Conservation (phyloP, 2,797 vertebrate species). For the Acanthurus leucopareius region DNA sequence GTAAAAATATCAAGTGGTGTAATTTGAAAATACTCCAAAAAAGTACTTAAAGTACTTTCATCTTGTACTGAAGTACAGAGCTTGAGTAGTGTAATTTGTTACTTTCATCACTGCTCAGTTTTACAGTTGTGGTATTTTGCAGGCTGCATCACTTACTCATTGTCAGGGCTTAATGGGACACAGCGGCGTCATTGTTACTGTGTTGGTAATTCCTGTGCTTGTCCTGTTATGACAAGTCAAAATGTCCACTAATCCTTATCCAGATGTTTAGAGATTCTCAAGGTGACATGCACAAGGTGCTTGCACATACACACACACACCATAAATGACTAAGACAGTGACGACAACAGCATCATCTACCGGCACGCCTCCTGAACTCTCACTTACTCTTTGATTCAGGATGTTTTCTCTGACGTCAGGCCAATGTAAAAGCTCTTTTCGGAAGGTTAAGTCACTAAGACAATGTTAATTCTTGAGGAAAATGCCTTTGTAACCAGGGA, state of each 20-base stretch:
- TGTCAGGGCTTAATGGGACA: background rate
- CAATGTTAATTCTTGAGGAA: conserved; percentile 73
- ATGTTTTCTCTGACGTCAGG: conserved; percentile 80
- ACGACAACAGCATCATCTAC: conserved; percentile 52
- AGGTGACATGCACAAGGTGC: background rate
- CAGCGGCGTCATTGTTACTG: background rate
- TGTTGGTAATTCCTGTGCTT: background rate
- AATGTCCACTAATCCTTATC: background rate
- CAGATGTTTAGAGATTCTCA: conserved; percentile 26
- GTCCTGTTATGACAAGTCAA: too few species aligned
- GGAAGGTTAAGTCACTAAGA: conserved; percentile 65
- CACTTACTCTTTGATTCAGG: conserved; percentile 62
- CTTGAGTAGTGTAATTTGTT: background rate
- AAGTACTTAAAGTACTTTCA: background rate
- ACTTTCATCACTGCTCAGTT: background rate
- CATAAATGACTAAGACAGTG: conserved; percentile 38
- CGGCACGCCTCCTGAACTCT: conserved; percentile 51
- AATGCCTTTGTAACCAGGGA: conserved; percentile 72
- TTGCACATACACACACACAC: background rate
- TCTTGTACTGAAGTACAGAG: background rate
- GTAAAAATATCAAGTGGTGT: background rate
- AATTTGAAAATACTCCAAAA: background rate
- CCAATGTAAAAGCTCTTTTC: conserved; percentile 64
- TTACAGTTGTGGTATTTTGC: background rate
- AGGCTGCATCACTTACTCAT: background rate